A percentile compares a stretch with the other conserved stretches of the same genome.
phyloP scores from a whole-genome alignment of 2,888 invertebrate genomes.

The Baronia brevicornis region DNA sequence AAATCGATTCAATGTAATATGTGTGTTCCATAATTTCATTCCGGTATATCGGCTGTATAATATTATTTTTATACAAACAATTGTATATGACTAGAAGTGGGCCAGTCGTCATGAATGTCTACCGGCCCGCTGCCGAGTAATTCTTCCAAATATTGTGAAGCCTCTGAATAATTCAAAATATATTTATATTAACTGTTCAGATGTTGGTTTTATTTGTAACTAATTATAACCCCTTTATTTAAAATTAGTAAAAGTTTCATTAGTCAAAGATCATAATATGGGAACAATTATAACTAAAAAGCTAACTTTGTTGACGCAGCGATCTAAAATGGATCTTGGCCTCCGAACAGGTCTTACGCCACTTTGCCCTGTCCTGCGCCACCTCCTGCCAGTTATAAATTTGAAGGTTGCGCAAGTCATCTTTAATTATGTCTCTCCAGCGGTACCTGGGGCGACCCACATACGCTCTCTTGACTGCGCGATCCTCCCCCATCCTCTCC shows the following conservation, averaged over 20 bases:
- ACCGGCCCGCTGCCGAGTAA: conserved; percentile 50
- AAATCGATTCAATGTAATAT: conserved; percentile 19
- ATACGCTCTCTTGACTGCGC: no score
- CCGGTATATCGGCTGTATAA: conserved; percentile 41
- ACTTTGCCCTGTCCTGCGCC: no score
- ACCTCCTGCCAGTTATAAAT: no score
- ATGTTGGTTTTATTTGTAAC: conserved; percentile 55
- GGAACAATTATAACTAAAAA: background rate
- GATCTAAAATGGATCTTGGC: no score
- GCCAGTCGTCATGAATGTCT: conserved; percentile 40
- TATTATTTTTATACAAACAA: conserved; percentile 42
- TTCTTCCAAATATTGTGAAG: conserved; percentile 75
- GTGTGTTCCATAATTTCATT: conserved; percentile 23
- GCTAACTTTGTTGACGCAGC: background rate
- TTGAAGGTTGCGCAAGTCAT: no score
- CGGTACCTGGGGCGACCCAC: no score
- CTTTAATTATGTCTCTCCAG: no score
- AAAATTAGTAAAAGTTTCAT: no score
- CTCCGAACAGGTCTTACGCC: no score
- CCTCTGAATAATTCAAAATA: conserved; percentile 76
- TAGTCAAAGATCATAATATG: no score
- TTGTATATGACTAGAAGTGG: conserved; percentile 27
- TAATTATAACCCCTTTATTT: background rate
- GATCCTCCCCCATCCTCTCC: no score
- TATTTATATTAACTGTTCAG: conserved; percentile 76